Percentiles rank a stretch among this genome's conserved stretches.
These are phyloP conservation scores for Rhinella marina DNA, from an alignment of 2,797 vertebrate species.

Conservation along the genomic window DNA sequence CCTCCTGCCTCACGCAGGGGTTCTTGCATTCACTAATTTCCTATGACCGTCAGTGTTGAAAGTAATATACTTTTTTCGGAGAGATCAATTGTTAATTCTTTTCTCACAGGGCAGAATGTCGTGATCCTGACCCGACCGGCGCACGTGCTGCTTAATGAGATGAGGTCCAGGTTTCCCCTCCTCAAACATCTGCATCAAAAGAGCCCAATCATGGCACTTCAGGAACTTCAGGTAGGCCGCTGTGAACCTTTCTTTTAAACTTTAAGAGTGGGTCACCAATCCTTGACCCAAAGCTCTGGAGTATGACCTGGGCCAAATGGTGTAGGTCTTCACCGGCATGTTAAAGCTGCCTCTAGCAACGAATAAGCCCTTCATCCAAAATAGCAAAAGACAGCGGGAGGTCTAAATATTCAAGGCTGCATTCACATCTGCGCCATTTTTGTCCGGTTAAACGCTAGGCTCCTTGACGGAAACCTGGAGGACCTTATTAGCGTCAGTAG, in stretches of 20 bases:
- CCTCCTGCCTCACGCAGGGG: not conserved
- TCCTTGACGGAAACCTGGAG: too few species aligned
- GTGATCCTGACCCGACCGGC: conserved; percentile 5
- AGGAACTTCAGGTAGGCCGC: conserved; percentile 17
- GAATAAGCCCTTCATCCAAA: not conserved
- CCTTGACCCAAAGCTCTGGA: conserved; percentile 34
- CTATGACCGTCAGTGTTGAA: not conserved
- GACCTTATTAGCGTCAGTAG: too few species aligned
- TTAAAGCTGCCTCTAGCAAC: not conserved
- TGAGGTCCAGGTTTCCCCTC: conserved; percentile 2
- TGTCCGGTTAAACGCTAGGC: too few species aligned
- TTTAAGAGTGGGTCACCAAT: conserved; percentile 10
- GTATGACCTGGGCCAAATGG: conserved; percentile 6
- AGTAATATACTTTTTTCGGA: conserved; percentile 25
- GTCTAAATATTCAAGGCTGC: not conserved
- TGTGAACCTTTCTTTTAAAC: conserved; percentile 9
- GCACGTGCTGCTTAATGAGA: conserved; percentile 25
- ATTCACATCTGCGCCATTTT: too few species aligned
- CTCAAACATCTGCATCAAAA: conserved; percentile 23
- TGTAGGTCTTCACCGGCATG: not conserved
- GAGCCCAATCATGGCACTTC: conserved; percentile 9
- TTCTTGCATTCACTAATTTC: not conserved
- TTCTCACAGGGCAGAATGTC: conserved; percentile 23
- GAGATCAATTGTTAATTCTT: conserved; percentile 28
- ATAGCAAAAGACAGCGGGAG: not conserved